Conservation (phyloP, 2,888 invertebrate genomes). For the Conus canariensis region DNA sequence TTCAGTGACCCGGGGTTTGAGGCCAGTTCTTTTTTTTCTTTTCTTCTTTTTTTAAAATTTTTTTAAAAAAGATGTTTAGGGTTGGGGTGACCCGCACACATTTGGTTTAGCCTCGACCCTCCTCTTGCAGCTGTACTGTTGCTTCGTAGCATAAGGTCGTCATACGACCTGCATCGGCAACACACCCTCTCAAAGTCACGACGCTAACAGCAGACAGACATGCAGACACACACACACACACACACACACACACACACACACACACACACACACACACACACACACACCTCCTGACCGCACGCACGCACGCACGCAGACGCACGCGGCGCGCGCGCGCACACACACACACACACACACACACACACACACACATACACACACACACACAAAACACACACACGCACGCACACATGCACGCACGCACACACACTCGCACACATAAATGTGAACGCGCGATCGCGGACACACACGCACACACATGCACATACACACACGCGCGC, state of each 20-base stretch:
- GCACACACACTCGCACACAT: too few relatives aligned
- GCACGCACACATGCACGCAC: background rate
- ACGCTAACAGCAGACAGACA: background rate
- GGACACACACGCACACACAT: background rate
- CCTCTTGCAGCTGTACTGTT: too few relatives aligned
- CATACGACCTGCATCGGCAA: too few relatives aligned
- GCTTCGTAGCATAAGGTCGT: too few relatives aligned
- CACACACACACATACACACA: slow-evolving; percentile 2
- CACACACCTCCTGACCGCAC: background rate
- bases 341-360: background rate
- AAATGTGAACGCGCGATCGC: too few relatives aligned
- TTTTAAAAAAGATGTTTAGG: too few relatives aligned
- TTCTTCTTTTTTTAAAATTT: too few relatives aligned
- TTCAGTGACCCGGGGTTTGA: too few relatives aligned
- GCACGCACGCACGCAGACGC: too few relatives aligned
- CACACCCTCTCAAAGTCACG: background rate
- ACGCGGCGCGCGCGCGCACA: too few relatives aligned
- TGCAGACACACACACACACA: background rate
- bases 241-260: slow-evolving; percentile 8
- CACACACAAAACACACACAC: background rate
- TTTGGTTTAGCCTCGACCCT: too few relatives aligned
- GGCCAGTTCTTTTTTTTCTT: too few relatives aligned
- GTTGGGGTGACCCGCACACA: background rate
- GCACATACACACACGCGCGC: background rate
- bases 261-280: background rate